Evolutionary conservation across 2,888 invertebrate genomes (phyloP).

Genomic region (Chrysotoxum bicinctum): DNA sequence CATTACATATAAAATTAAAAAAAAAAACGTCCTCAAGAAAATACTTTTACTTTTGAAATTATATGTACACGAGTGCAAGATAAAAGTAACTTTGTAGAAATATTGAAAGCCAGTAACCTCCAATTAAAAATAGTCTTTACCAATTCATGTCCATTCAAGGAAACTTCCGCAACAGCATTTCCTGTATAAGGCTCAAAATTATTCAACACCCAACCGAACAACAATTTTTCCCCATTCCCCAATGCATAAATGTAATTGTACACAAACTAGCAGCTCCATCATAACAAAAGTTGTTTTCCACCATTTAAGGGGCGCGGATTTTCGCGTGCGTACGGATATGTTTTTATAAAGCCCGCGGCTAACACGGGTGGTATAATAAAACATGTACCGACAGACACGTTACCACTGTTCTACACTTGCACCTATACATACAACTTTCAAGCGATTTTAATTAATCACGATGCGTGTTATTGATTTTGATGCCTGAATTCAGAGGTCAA

Average conservation of each 20-base stretch:
- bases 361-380: constrained; percentile 56
- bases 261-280: neutral
- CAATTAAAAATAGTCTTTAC: constrained; percentile 25
- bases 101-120: constrained; percentile 10
- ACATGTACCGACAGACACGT: constrained; percentile 40
- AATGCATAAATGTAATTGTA: neutral
- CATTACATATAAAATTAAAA: too few species aligned
- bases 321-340: constrained; percentile 42
- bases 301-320: constrained; percentile 26
- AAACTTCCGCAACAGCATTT: constrained; percentile 19
- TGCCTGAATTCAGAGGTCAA: constrained; percentile 58
- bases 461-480: constrained; percentile 69
- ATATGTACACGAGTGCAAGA: too few species aligned
- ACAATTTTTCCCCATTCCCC: neutral
- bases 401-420: constrained; percentile 40
- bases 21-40: neutral
- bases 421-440: neutral
- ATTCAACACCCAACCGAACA: constrained; percentile 18
- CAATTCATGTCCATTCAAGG: neutral
- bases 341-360: constrained; percentile 42
- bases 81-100: too few species aligned
- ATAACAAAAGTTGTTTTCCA: constrained; percentile 11
- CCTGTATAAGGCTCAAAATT: constrained; percentile 23
- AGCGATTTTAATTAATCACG: constrained; percentile 66
- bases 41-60: neutral